These are phyloP conservation scores for Dasysyrphus albostriatus DNA, from an alignment of 2,888 invertebrate genomes.

Conservation along the genomic window DNA sequence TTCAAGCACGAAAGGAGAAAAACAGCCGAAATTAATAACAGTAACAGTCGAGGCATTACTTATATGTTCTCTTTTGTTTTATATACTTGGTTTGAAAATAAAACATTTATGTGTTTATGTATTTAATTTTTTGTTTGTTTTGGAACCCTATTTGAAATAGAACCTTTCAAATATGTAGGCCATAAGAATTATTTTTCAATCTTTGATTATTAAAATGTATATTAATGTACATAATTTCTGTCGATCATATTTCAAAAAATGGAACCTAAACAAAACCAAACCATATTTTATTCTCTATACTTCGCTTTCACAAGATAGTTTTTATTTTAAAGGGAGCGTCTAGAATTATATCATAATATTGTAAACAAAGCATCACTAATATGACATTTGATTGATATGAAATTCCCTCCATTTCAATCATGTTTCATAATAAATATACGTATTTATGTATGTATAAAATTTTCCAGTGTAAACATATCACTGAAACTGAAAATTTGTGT, in stretches of 20 bases:
- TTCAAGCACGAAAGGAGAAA: no score
- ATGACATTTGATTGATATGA: slow-evolving; percentile 68
- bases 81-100: no score
- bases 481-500: slow-evolving; percentile 15
- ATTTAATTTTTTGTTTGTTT: no score
- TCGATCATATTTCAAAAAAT: slow-evolving; percentile 27
- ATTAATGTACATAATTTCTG: neutral
- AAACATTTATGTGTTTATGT: no score
- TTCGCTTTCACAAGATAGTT: neutral
- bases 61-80: no score
- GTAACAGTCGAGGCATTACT: no score
- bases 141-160: no score
- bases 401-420: neutral
- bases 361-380: slow-evolving; percentile 55
- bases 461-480: slow-evolving; percentile 30
- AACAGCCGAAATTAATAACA: no score
- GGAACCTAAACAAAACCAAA: neutral
- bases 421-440: neutral
- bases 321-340: slow-evolving; percentile 3
- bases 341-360: slow-evolving; percentile 6
- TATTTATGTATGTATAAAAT: neutral
- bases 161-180: neutral
- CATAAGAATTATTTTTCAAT: neutral
- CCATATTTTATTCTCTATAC: neutral
- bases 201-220: neutral